Conservation (phyloP, 2,888 invertebrate species). For the Taphrorychus bicolor region DNA sequence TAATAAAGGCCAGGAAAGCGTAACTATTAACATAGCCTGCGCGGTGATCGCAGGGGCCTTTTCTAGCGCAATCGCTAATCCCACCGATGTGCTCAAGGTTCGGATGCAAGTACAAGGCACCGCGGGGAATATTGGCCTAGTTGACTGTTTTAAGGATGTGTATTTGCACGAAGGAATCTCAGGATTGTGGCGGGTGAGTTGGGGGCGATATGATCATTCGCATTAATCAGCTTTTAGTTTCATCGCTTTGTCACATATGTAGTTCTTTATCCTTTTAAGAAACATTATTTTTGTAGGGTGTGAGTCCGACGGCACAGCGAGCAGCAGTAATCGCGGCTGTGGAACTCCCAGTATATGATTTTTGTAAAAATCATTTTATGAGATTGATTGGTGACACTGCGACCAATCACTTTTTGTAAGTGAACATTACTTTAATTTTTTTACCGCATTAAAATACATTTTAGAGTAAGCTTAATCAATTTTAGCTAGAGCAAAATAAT, state of each 20-base stretch:
- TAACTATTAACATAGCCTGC: slow-evolving; percentile 79
- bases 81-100: slow-evolving; percentile 95
- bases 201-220: too few relatives aligned
- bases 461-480: too few relatives aligned
- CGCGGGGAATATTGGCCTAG: slow-evolving; percentile 62
- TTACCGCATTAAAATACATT: too few relatives aligned
- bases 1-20: slow-evolving; percentile 62
- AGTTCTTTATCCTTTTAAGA: neutral
- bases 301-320: slow-evolving; percentile 90
- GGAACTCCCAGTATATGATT: slow-evolving; percentile 93
- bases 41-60: slow-evolving; percentile 87
- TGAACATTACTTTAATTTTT: too few relatives aligned
- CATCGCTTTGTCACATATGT: too few relatives aligned
- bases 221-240: too few relatives aligned
- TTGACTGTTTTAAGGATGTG: slow-evolving; percentile 83
- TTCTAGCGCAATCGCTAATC: slow-evolving; percentile 94
- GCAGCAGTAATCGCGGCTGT: slow-evolving; percentile 94
- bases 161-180: slow-evolving; percentile 82
- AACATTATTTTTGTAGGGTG: slow-evolving; percentile 68
- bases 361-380: slow-evolving; percentile 79
- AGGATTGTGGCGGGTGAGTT: slow-evolving; percentile 83
- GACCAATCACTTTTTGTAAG: slow-evolving; percentile 86
- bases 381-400: slow-evolving; percentile 78
- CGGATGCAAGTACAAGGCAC: slow-evolving; percentile 85
- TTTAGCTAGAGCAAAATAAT: neutral